Base-by-base conservation (phyloP, 2,888 invertebrate species). In the Smittia aterrima region DNA sequence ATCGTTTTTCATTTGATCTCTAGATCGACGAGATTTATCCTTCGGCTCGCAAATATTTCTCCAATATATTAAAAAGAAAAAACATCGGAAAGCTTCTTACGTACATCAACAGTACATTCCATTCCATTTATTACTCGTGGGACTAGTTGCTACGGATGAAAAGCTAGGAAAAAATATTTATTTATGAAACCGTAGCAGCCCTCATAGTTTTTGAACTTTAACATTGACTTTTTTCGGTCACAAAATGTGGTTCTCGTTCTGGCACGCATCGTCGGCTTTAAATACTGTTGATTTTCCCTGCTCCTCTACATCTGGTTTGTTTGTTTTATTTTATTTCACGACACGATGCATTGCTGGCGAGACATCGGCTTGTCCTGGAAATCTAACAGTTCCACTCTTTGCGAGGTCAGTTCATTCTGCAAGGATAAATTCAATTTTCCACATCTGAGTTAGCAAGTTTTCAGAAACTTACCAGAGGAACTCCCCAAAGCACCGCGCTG, bases 191-290 rank as follows among this genome's bases (percentile, higher is more conserved):
- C 16, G 18, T n/a, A 66, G 66, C 16, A 27, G 7, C 32, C n/a
- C 32, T 13, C 20, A 18, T 24, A 62, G 25, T 32, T 25, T 38
- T 18, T 20, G 64, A 64, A 64, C 64, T 64, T 25, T 27, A 27
- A 24, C 64, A 64, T 24, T 40, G 67, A 67, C 25, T 27, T 67
- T 67, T 66, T 40, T 66, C 66, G 40, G 67, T 67, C 40, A 67
- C 18, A 32, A 40, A 40, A 22, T 67, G 67, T 67, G 67, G 40
- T 20, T 67, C 25, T 24, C 25, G 3, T 64, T 64, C 25, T 27
- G 9, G 7, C 64, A 64, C 64, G 64, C 64, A 64, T 64, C 64
- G 64, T 27, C 20, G 64, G 27, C 16, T 7, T 27, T 6, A 6
- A 64, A 25, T 58, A 18, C 18, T 22, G 18, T 58, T 18, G 58